Base-by-base conservation (phyloP, 2,113 vertebrate species). In the Gallinago jamesoni region DNA sequence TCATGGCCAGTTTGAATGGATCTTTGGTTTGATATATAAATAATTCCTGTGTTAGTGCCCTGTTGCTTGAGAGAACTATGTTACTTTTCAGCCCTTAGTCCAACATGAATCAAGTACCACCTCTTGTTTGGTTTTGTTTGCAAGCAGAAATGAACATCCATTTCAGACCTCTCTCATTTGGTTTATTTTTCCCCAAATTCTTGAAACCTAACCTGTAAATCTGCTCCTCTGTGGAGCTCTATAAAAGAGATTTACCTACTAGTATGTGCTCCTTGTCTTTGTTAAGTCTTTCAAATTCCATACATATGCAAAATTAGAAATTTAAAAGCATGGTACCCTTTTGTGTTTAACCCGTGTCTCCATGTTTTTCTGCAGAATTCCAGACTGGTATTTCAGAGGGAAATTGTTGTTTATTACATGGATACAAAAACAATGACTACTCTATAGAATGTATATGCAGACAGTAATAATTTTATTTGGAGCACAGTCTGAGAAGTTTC, bases 381-480 rank as follows among this genome's bases (percentile, higher is more conserved):
- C 45, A 11, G 8, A 56, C 39, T 75, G 1, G 18, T 33, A 43
- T 39, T 75, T 19, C 30, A 60, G 56, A 90, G 52, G 84, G 89
- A 96, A 79, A 75, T 12, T 9, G 50, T 76, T 90, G 45, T 62
- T 41, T 90, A 69, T 85, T 82, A 57, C 18, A 15, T 72, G 66
- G 43, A 10, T 87, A 41, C 56, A 73, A 75, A 90, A 85, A 14
- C 74, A 87, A 53, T 77, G 72, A 11, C 33, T 83, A 3, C 18
- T 57, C 8, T 90, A 62, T 72, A 64, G 83, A 95, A 84, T 66
- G 9, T 69, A n/a, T 81, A 64, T 63, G 31, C 72, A 67, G 55
- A 27, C 80, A 92, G 43, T 86, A 90, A 73, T 85, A 50, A 84
- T 91, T 93, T 80, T 64, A 84, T 90, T 78, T 75, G 80, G 79